A percentile compares a stretch with the other conserved stretches of the same genome.
phyloP scores from a whole-genome alignment of 2,797 vertebrate species.

The Oreochromis mossambicus region DNA sequence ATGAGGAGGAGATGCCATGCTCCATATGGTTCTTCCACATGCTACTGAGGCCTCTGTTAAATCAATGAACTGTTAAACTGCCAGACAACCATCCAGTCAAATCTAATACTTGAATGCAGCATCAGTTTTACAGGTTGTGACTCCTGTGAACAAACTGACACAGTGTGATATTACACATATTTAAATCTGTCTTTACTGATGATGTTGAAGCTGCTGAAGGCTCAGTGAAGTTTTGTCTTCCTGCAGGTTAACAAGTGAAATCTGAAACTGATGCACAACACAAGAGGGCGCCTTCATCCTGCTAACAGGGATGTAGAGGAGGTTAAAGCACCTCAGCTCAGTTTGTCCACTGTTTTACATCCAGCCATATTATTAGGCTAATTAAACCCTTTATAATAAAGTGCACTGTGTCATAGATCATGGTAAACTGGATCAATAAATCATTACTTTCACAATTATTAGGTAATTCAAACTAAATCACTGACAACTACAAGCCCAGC shows the following conservation, averaged over 20 bases:
- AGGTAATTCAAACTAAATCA: background rate
- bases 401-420: background rate
- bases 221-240: background rate
- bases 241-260: background rate
- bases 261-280: fast-evolving
- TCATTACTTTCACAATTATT: background rate
- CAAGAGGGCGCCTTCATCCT: background rate
- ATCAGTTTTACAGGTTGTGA: background rate
- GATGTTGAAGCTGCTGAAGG: background rate
- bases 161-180: background rate
- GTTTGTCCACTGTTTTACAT: background rate
- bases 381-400: background rate
- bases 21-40: background rate
- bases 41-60: background rate
- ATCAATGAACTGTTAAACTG: background rate
- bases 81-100: background rate
- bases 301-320: background rate
- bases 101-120: background rate
- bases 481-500: background rate
- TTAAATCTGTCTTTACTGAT: background rate
- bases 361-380: background rate
- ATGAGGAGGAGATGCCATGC: background rate
- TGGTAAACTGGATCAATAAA: background rate
- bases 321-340: background rate
- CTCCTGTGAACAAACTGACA: background rate